Evolutionary conservation across 2,113 vertebrate species (phyloP).

Genomic region (Pituophis catenifer): DNA sequence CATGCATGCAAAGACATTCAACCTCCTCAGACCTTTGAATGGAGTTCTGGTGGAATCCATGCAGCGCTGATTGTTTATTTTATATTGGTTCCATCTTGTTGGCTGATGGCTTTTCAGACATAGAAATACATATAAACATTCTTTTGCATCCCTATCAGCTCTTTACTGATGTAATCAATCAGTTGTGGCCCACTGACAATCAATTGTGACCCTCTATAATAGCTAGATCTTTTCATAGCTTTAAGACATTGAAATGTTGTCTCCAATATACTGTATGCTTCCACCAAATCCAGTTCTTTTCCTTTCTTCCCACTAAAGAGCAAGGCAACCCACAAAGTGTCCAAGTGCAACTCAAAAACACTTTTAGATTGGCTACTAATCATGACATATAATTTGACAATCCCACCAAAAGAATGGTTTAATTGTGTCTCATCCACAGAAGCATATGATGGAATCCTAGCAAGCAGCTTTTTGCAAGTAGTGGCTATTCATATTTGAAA

Average conservation of each 20-base stretch:
- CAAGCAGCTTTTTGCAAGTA: not conserved
- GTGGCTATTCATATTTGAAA: not conserved
- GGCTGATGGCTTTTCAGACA: not conserved
- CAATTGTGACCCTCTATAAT: not conserved
- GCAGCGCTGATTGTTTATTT: not conserved
- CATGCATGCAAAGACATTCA: not conserved
- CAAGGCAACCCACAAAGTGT: not conserved
- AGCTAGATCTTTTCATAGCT: not conserved
- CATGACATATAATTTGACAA: not conserved
- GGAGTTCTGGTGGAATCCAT: not conserved
- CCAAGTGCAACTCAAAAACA: not conserved
- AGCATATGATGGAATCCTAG: not conserved
- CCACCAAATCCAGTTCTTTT: not conserved
- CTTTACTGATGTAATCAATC: not conserved
- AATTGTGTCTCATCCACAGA: not conserved
- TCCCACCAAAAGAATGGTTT: not conserved
- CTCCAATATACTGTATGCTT: not conserved
- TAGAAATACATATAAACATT: not conserved
- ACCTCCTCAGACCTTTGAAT: not conserved
- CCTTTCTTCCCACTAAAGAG: not conserved
- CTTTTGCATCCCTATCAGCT: not conserved
- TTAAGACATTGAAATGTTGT: not conserved
- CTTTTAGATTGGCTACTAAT: not conserved
- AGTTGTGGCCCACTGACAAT: not conserved
- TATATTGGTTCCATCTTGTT: not conserved